A percentile compares a stretch with the other conserved stretches of the same genome.
Conservation (phyloP, 2,113 vertebrate species). For the Catharus fuscescens region DNA sequence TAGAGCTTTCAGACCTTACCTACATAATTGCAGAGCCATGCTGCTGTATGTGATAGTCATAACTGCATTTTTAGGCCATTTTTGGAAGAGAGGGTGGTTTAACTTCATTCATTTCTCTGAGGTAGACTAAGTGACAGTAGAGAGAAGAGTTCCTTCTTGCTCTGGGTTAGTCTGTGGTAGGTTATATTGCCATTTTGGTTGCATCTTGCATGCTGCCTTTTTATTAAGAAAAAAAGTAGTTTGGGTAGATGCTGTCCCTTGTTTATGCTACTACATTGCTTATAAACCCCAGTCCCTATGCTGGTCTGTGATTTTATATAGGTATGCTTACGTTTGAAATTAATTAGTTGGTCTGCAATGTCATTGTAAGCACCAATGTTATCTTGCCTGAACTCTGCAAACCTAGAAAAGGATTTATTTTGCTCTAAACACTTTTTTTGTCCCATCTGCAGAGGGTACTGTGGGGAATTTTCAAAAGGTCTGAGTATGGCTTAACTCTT, state of each 20-base stretch:
- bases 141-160: not conserved
- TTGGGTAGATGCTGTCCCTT: not conserved
- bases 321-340: not conserved
- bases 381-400: not conserved
- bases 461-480: not conserved
- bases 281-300: not conserved
- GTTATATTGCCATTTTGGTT: not conserved
- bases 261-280: not conserved
- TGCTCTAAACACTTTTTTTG: not conserved
- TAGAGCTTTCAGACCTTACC: not conserved
- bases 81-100: not conserved
- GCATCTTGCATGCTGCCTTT: not conserved
- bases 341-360: not conserved
- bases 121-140: not conserved
- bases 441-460: not conserved
- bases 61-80: not conserved
- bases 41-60: not conserved
- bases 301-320: not conserved
- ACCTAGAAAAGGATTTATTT: not conserved
- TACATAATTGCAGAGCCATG: not conserved
- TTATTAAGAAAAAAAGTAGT: not conserved
- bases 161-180: not conserved
- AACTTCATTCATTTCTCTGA: not conserved
- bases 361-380: not conserved
- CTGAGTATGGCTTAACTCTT: not conserved